Base-by-base conservation (phyloP, 30 jellyfish, hydroid and myxozoan genomes). In the Hydractinia echinata region DNA sequence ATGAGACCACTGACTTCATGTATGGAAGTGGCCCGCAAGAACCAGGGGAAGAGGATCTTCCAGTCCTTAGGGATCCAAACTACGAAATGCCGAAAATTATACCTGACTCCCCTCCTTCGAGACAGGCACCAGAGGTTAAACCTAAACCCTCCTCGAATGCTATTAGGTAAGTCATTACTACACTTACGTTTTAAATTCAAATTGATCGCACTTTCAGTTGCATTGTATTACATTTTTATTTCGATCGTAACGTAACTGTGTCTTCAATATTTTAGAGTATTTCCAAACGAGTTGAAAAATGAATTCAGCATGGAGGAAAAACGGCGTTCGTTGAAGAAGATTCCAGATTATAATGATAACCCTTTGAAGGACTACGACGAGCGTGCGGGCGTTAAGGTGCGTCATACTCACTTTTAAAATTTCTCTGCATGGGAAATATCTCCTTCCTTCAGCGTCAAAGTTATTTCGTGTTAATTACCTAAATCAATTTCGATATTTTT, bases 31-130 rank as follows among this genome's bases (percentile, higher is more conserved):
- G 81, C 72, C 44, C 61, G 44, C 56, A 50, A 76, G 84, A 76
- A 6, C 51, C 13, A 52, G 60, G 54, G 21, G 85, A n/a, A n/a
- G n/a, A 81, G 39, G 88, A 86, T 53, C 80, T 90, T 56, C 97
- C 97, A 3, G 97, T 86, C 51, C 83, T 90, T 44, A 82, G 82
- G 7, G 97, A 90, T 70, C 96, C 97, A 15, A 80, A 86, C 5
- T 85, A 85, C 71, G 76, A 58, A 53, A 55, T 90, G 83, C 97
- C 97, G 18, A 51, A 72, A 72, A 79, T 79, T 39, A 72, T 83
- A 20, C 91, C 91, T 53, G 85, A 73, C 55, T 80, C 87, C 21
- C 87, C 87, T 20, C 87, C 87, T 9, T 58, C 87, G 54, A 62
- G 87, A 51, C 50, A 67, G 30, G 87, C 95, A 19, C 91, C 87